Percentiles rank a stretch among this genome's conserved stretches.
These are phyloP conservation scores for Gymnothorax reevesii DNA, from an alignment of 2,797 vertebrate genomes.

Conservation along the genomic window DNA sequence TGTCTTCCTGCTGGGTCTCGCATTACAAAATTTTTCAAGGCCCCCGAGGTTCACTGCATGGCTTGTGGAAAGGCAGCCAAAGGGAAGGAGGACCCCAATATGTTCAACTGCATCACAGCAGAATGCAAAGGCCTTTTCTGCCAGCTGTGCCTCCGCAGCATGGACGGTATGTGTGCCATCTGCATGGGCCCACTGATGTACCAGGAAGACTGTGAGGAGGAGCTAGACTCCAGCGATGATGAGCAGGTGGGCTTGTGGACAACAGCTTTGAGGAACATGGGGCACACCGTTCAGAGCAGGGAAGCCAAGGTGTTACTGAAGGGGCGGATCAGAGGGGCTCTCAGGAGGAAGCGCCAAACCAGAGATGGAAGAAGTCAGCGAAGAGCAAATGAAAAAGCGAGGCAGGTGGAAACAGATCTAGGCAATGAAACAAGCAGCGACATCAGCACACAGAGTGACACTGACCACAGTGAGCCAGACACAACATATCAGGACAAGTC, in stretches of 20 bases:
- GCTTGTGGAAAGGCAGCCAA: slow-evolving; percentile 63
- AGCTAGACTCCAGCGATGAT: slow-evolving; percentile 80
- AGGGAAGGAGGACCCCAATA: slow-evolving; percentile 15
- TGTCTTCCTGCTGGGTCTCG: slow-evolving; percentile 56
- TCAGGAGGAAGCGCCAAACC: neutral
- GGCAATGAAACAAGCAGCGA: slow-evolving; percentile 33
- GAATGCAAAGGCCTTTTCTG: slow-evolving; percentile 77
- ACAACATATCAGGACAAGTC: slow-evolving; percentile 35
- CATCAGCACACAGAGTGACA: slow-evolving; percentile 25
- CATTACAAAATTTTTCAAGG: slow-evolving; percentile 53
- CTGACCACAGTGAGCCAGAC: slow-evolving; percentile 34
- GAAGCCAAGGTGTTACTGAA: slow-evolving; percentile 31
- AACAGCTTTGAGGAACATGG: neutral
- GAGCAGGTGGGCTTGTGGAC: slow-evolving; percentile 59
- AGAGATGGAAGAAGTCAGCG: neutral
- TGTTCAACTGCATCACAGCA: slow-evolving; percentile 63
- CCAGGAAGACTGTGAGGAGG: slow-evolving; percentile 67
- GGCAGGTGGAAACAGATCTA: neutral
- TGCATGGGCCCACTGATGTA: slow-evolving; percentile 68
- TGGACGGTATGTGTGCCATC: slow-evolving; percentile 67
- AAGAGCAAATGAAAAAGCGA: neutral
- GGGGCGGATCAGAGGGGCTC: slow-evolving; percentile 33
- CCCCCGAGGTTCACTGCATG: slow-evolving; percentile 63
- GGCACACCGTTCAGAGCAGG: slow-evolving; percentile 22
- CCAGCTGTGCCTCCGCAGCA: slow-evolving; percentile 62